phyloP scores from a whole-genome alignment of 2,888 invertebrate species.

The Cyclophora punctaria region DNA sequence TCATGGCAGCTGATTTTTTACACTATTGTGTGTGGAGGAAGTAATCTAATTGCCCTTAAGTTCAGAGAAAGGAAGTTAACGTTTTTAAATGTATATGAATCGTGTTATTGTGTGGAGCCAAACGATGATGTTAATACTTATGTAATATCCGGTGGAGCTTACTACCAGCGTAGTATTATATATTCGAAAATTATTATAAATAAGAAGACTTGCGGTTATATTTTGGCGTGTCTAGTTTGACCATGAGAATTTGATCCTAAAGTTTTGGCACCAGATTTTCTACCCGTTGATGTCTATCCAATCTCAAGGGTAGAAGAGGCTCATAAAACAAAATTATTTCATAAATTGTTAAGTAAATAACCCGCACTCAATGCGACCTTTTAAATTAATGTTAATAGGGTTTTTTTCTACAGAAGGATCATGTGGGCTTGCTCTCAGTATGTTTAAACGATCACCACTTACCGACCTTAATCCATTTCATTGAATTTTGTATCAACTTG shows the following conservation, averaged over 20 bases:
- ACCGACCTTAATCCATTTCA: constrained; percentile 9
- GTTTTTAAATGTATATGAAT: constrained; percentile 50
- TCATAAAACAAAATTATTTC: background rate
- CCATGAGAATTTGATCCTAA: too few species aligned
- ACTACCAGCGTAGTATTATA: too few species aligned
- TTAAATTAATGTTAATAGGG: constrained; percentile 12
- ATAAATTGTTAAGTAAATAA: background rate
- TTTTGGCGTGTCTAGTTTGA: too few species aligned
- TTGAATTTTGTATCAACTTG: constrained; percentile 15
- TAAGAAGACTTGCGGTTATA: too few species aligned
- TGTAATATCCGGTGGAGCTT: too few species aligned
- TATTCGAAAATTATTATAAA: too few species aligned
- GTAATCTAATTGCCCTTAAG: constrained; percentile 58
- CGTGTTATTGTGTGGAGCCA: constrained; percentile 16
- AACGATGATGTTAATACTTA: too few species aligned
- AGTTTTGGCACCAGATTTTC: too few species aligned
- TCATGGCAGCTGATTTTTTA: constrained; percentile 49
- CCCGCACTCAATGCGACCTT: constrained; percentile 11
- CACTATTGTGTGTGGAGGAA: constrained; percentile 62
- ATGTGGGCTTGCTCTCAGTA: constrained; percentile 4
- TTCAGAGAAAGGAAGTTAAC: constrained; percentile 49
- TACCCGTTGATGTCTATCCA: too few species aligned
- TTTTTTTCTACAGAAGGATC: constrained; percentile 8
- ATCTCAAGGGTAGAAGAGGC: background rate
- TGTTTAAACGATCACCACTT: constrained; percentile 1